Evolutionary conservation across 1,140 invertebrate genomes (phyloP), one percentile per base, ranked within the genome.

Genomic region (Neodiprion lecontei): DNA sequence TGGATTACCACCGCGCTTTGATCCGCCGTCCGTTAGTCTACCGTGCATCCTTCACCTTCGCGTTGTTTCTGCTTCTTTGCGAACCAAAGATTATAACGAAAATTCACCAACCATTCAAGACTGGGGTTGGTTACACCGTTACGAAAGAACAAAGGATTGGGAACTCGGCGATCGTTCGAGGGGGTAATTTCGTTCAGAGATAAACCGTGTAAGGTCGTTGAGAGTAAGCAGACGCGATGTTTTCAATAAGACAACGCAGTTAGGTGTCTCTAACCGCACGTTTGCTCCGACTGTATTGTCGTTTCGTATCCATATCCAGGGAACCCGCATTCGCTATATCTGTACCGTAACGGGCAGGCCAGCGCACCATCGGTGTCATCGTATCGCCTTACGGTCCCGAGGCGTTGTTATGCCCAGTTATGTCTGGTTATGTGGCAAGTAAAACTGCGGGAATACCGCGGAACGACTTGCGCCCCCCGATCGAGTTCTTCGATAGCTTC

Each of bases 211-310:
- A 65, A 73, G 73, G 77, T 77, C 76, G 75, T 67, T 77, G 50
- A 17, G 65, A 28, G 75, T 72, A 76, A 82, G 75, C 78, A 77
- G 80, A 81, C 76, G 81, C 79, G 82, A 84, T 80, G 79, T 85
- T 85, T 61, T 86, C 84, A 86, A 86, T 86, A 83, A 85, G 80
- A 83, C 74, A 66, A 72, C 74, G 80, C 80, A 80, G 82, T 85
- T 85, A 79, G 78, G 40, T 61, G 83, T 84, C 83, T 83, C 72
- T 75, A 81, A 83, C 79, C 79, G 78, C 75, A 70, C 72, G 79
- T 75, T 77, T 76, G 75, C 70, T 72, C 48, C 72, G 69, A 61
- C 53, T 12, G 53, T 61, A 61, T 40, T 40, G 28, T 40, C 28
- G 28, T 40, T 40, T 5, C 28, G 28, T 40, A 40, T 23, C 67